Evolutionary conservation across 1,140 invertebrate genomes (phyloP).

Genomic region (Caenorhabditis brenneri): DNA sequence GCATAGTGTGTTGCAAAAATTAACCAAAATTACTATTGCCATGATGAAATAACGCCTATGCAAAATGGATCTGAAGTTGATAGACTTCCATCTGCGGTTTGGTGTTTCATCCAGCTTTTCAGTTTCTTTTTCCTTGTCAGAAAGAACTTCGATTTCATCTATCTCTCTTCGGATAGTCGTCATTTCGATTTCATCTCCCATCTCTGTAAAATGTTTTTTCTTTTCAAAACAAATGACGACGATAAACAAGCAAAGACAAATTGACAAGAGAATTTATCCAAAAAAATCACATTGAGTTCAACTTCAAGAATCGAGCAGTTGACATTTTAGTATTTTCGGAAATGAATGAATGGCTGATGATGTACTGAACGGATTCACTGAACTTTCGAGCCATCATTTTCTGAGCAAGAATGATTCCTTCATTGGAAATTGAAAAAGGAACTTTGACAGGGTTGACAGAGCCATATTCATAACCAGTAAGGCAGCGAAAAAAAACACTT

Average conservation of each 20-base stretch:
- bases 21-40: background rate
- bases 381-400: slow-evolving; percentile 35
- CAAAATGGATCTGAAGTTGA: no score
- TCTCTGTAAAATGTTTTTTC: no score
- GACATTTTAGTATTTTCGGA: background rate
- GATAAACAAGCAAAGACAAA: no score
- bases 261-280: background rate
- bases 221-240: no score
- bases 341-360: background rate
- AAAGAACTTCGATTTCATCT: no score
- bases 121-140: no score
- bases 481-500: background rate
- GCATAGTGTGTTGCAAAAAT: background rate
- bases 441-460: background rate
- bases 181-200: no score
- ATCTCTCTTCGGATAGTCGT: no score
- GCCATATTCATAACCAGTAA: background rate
- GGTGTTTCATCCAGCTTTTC: background rate
- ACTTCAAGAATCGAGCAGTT: slow-evolving; percentile 7
- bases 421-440: background rate
- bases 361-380: slow-evolving; percentile 6
- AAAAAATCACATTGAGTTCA: background rate
- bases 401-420: background rate
- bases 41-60: background rate
- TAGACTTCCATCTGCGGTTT: no score